Percentiles rank a stretch among this genome's conserved stretches.
These are phyloP conservation scores for Balaenoptera acutorostrata DNA, from an alignment of 2,113 vertebrate species.

Conservation along the genomic window DNA sequence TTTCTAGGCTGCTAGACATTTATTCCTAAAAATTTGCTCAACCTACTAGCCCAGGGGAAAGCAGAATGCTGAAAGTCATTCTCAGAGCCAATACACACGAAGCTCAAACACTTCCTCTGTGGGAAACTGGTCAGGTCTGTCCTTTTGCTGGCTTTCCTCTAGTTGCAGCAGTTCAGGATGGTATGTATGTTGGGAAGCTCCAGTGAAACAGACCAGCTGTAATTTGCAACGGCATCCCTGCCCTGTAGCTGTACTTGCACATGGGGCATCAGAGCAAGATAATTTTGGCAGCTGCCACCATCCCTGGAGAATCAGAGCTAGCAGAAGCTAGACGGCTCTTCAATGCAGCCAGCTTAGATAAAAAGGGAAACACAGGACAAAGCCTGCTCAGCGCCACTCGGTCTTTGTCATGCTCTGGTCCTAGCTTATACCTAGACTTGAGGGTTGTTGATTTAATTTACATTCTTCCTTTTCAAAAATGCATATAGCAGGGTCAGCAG, in stretches of 20 bases:
- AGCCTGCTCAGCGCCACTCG: neutral
- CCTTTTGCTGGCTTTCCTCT: neutral
- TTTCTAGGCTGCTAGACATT: neutral
- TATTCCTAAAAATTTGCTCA: neutral
- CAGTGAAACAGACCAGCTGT: neutral
- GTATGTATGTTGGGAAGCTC: neutral
- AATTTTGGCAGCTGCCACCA: neutral
- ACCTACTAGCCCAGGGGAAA: neutral
- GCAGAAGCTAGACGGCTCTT: neutral
- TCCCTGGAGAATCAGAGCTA: neutral
- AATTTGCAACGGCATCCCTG: neutral
- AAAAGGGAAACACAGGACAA: neutral
- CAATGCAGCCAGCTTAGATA: neutral
- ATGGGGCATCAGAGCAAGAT: neutral
- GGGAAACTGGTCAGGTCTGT: neutral
- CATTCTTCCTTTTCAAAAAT: conserved; percentile 39
- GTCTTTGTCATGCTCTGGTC: neutral
- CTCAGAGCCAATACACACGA: neutral
- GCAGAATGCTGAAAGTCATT: neutral
- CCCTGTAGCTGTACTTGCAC: neutral
- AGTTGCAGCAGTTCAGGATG: neutral
- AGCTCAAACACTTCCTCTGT: neutral
- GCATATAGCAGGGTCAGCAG: conserved; percentile 39
- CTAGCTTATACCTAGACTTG: neutral
- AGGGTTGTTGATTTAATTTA: conserved; percentile 49